Evolutionary conservation across 2,797 vertebrate species (phyloP), one percentile per base, ranked within the genome.

Genomic region (Argya squamiceps): DNA sequence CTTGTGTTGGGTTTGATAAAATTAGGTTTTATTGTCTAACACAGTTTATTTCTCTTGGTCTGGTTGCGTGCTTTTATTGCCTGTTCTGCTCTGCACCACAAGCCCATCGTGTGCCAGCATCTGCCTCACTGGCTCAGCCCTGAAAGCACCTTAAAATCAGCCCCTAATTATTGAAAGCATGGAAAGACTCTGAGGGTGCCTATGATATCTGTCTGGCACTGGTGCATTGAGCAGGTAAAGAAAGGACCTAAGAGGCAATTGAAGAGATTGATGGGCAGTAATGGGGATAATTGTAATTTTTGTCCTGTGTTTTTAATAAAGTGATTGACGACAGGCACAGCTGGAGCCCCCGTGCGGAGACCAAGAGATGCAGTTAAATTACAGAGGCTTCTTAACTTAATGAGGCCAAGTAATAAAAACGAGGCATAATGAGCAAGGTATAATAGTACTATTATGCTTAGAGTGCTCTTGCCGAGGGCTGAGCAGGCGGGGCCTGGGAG

Each of bases 281-380:
- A 86, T 67, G 69, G 91, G 71, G 36, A 39, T 82, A 84, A 90
- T 56, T 82, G 93, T 92, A 87, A 95, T 97, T 93, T 95, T 90
- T 93, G 88, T 76, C 93, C 89, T 17, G 60, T 97, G 93, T 89
- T 94, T 93, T 96, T 92, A 96, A 89, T 91, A 47, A 87, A 87
- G 89, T 76, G 79, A 85, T 58, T 82, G 85, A 91, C 43, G 67
- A 88, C 85, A 78, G 70, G 86, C 18, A 55, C 77, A 81, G 93
- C 95, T 94, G 63, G 69, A 86, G 55, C 89, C 91, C 91, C 83
- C 71, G 5, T 76, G 80, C 10, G 88, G 91, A 94, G 94, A 93
- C 73, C 53, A 53, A 29, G 94, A 89, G 93, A 89, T 76, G 96
- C 93, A 81, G 96, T 93, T 94, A 95, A 97, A 95, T 95, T 94